phyloP scores from a whole-genome alignment of 2,888 invertebrate genomes.

The Molanna angustata region DNA sequence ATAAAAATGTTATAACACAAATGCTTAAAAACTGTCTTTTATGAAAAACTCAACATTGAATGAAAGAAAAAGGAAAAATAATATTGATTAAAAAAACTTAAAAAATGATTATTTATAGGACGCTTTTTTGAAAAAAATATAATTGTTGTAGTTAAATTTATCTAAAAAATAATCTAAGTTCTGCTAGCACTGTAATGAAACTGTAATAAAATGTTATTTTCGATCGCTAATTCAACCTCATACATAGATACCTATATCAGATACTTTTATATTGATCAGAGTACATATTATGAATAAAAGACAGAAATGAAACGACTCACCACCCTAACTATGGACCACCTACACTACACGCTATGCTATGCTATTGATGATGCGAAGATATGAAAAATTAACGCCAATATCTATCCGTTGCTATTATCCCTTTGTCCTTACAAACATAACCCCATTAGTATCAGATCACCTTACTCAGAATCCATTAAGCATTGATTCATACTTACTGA shows the following conservation, averaged over 20 bases:
- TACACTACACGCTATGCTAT: no score
- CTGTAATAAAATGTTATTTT: background rate
- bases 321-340: conserved; percentile 5
- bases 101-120: no score
- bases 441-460: conserved; percentile 15
- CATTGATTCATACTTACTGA: background rate
- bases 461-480: conserved; percentile 16
- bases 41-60: no score
- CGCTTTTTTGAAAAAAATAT: no score
- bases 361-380: conserved; percentile 5
- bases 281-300: no score
- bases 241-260: conserved; percentile 1
- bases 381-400: conserved; percentile 14
- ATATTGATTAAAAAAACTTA: no score
- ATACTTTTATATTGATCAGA: conserved; percentile 5
- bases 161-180: no score
- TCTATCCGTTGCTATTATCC: background rate
- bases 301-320: background rate
- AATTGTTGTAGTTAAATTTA: no score
- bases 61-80: no score
- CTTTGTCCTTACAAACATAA: conserved; percentile 15
- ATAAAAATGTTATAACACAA: no score
- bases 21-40: no score
- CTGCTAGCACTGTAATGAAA: no score
- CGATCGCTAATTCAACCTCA: background rate